Evolutionary conservation across 2,113 vertebrate genomes (phyloP).

Genomic region (Stomatorhinus ivindoensis): DNA sequence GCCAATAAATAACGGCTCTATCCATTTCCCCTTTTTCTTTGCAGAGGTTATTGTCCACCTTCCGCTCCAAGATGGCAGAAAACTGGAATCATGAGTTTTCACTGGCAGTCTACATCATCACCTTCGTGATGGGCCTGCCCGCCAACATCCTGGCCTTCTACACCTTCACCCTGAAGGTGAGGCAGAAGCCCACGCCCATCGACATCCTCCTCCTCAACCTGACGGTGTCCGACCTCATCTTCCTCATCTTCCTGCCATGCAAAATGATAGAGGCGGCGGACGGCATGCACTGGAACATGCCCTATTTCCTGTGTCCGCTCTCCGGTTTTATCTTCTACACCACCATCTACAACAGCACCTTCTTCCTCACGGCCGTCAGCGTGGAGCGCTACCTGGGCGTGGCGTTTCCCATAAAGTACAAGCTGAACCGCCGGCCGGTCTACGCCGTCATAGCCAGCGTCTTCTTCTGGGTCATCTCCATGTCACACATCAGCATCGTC

Average conservation of each 20-base stretch:
- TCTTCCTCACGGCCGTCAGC: slow-evolving; percentile 61
- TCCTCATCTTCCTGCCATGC: slow-evolving; percentile 63
- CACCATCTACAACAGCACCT: slow-evolving; percentile 61
- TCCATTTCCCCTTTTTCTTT: neutral
- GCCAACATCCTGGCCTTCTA: slow-evolving; percentile 57
- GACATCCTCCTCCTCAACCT: slow-evolving; percentile 61
- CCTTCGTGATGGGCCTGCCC: slow-evolving; percentile 55
- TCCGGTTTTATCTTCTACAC: slow-evolving; percentile 57
- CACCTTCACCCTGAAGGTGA: slow-evolving; percentile 47
- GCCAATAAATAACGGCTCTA: neutral
- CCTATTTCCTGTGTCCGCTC: slow-evolving; percentile 46
- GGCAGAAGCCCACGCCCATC: slow-evolving; percentile 37
- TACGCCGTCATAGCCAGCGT: slow-evolving; percentile 26
- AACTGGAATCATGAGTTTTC: slow-evolving; percentile 25
- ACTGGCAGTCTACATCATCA: slow-evolving; percentile 50
- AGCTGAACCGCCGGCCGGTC: slow-evolving; percentile 32
- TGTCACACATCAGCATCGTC: slow-evolving; percentile 47
- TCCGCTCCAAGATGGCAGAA: neutral
- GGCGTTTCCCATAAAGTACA: slow-evolving; percentile 55
- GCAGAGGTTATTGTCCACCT: neutral
- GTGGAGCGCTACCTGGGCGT: slow-evolving; percentile 64
- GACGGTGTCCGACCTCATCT: slow-evolving; percentile 56
- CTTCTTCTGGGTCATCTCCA: slow-evolving; percentile 48
- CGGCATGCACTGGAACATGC: slow-evolving; percentile 44
- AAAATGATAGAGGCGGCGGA: slow-evolving; percentile 46